A percentile compares a stretch with the other conserved stretches of the same genome.
These are phyloP conservation scores for Macrotus californicus DNA, from an alignment of 2,113 vertebrate species.

Conservation along the genomic window DNA sequence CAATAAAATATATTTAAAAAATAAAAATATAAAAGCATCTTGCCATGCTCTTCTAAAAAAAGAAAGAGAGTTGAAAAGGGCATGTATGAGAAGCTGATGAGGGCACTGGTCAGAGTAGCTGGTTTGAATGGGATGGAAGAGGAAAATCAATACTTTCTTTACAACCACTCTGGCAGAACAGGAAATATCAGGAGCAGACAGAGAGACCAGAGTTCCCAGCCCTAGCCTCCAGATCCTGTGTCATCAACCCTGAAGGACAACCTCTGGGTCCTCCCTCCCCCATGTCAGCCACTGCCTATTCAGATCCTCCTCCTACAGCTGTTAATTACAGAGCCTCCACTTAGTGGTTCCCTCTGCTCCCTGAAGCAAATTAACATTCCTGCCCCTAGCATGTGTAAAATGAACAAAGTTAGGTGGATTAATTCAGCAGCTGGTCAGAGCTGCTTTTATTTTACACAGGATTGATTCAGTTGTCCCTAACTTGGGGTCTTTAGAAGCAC, in stretches of 20 bases:
- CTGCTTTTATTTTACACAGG: conserved; percentile 42
- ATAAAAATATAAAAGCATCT: too few species aligned
- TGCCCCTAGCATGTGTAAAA: not conserved
- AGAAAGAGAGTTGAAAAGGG: not conserved
- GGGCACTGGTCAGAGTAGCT: not conserved
- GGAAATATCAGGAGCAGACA: not conserved
- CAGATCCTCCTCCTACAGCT: not conserved
- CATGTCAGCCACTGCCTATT: not conserved
- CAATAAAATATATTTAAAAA: too few species aligned
- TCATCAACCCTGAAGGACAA: not conserved
- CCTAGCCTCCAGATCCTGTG: not conserved
- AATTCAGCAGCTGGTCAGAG: conserved; percentile 25
- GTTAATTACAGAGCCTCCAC: conserved; percentile 52
- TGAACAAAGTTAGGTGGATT: conserved; percentile 37
- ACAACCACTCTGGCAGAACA: not conserved
- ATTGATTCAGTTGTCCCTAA: conserved; percentile 57
- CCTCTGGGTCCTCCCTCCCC: not conserved
- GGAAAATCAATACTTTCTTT: not conserved
- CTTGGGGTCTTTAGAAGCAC: conserved; percentile 26
- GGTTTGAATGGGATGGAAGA: not conserved
- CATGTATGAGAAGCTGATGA: not conserved
- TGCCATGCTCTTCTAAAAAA: too few species aligned
- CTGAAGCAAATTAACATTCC: conserved; percentile 64
- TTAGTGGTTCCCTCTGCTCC: conserved; percentile 26
- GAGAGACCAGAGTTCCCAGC: not conserved